Evolutionary conservation across 2,113 vertebrate species (phyloP).

Genomic region (Ascaphus truei): DNA sequence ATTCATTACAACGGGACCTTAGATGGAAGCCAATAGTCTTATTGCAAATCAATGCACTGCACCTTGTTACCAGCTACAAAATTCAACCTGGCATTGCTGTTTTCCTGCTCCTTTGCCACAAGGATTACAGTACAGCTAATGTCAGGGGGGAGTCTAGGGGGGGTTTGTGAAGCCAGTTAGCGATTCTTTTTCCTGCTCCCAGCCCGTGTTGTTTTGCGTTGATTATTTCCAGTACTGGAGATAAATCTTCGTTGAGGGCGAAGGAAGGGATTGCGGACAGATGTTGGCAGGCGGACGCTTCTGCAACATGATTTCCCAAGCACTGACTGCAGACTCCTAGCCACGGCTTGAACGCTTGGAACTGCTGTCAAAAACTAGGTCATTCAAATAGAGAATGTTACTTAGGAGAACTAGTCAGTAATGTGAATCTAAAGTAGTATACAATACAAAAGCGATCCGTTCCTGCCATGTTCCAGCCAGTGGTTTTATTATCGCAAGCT

Average conservation of each 20-base stretch:
- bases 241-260: neutral
- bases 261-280: constrained; percentile 8
- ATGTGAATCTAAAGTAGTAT: neutral
- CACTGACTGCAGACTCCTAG: constrained; percentile 7
- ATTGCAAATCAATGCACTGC: too few species aligned
- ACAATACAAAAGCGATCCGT: neutral
- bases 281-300: constrained; percentile 31
- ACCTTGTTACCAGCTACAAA: too few species aligned
- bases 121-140: too few species aligned
- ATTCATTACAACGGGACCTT: too few species aligned
- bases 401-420: too few species aligned
- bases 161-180: fast-evolving
- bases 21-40: too few species aligned
- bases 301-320: constrained; percentile 32
- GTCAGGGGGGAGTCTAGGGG: too few species aligned
- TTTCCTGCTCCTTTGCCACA: too few species aligned
- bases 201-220: neutral
- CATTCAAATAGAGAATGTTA: constrained; percentile 7
- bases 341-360: constrained; percentile 11
- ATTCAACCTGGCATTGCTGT: too few species aligned
- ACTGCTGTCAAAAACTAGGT: constrained; percentile 31
- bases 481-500: too few species aligned
- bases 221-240: constrained; percentile 9
- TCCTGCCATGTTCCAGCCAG: too few species aligned
- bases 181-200: neutral